Base-by-base conservation (phyloP, 2,888 invertebrate genomes). In the Hartigia nigra region DNA sequence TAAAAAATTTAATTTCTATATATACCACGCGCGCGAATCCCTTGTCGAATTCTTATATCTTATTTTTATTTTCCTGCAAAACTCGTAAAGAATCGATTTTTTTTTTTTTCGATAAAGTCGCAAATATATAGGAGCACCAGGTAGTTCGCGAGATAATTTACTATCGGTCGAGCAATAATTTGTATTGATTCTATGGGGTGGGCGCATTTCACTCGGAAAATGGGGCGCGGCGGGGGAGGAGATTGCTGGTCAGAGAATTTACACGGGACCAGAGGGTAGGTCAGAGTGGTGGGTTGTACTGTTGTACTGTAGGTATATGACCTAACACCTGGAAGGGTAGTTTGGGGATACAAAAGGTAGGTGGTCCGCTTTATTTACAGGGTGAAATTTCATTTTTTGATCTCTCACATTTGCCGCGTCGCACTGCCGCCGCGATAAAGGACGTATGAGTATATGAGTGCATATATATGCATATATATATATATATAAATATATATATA, bases 151-250 rank as follows among this genome's bases (percentile, higher is more conserved):
- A 79, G 81, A 82, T 82, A 82, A 82, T 82, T 81, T 79, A 82
- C 78, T 79, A 82, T 81, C 82, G 78, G 80, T 69, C 69, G 74
- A 39, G 79, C 77, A 77, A 82, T 82, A 70, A 76, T 39, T 70
- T 69, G 31, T 31, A 74, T 35, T 36, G 75, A 74, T 74, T 74
- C 75, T 23, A 35, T 34, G 36, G 36, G 12, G 72, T 55, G 39
- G 5, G 74, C 69, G 74, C 78, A 75, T 79, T 80, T 77, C 80
- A 80, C 76, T 79, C 79, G 82, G 78, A 78, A 82, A 82, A 82
- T 81, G 74, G 80, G 70, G 74, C 23, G 39, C 23, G 23, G 39
- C 14, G 14, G 5, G 5, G 9, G 0, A 0, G 39, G 14, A 14
- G 4, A 9, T 1, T 9, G 23, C 23, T 55, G 39, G 39, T 55